Percentiles rank a stretch among this genome's conserved stretches.
Evolutionary conservation across 2,888 invertebrate species (phyloP).

Genomic region (Leistus spinibarbis): DNA sequence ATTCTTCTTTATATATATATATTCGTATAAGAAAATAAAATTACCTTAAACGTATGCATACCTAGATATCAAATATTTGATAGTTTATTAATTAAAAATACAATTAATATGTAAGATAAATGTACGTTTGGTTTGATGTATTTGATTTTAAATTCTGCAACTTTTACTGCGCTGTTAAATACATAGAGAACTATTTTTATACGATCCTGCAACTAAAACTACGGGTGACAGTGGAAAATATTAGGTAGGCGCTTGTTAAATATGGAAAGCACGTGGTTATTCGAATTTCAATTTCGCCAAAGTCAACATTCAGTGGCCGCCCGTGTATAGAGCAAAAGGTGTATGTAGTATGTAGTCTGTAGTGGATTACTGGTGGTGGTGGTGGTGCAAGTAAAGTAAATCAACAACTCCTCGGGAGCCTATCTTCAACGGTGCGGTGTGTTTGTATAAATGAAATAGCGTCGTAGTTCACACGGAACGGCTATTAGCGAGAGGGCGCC

Average conservation of each 20-base stretch:
- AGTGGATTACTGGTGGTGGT: background rate
- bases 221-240: too few species aligned
- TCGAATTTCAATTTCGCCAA: conserved; percentile 25
- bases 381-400: conserved; percentile 15
- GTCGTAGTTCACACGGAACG: conserved; percentile 58
- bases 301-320: conserved; percentile 13
- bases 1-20: too few species aligned
- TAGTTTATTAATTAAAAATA: too few species aligned
- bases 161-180: too few species aligned
- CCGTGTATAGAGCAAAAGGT: background rate
- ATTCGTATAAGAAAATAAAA: too few species aligned
- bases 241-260: background rate
- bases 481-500: conserved; percentile 51
- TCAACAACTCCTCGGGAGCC: conserved; percentile 13
- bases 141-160: too few species aligned
- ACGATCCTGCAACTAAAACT: too few species aligned
- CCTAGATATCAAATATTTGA: too few species aligned
- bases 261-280: background rate
- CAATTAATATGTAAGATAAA: too few species aligned
- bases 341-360: background rate
- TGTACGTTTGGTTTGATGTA: too few species aligned
- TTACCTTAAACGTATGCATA: too few species aligned
- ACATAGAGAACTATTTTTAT: too few species aligned
- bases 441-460: conserved; percentile 61
- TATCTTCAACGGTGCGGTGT: conserved; percentile 49